A percentile compares a stretch with the other conserved stretches of the same genome.
These are phyloP conservation scores for Salarias fasciatus DNA, from an alignment of 2,797 vertebrate species.

Conservation along the genomic window DNA sequence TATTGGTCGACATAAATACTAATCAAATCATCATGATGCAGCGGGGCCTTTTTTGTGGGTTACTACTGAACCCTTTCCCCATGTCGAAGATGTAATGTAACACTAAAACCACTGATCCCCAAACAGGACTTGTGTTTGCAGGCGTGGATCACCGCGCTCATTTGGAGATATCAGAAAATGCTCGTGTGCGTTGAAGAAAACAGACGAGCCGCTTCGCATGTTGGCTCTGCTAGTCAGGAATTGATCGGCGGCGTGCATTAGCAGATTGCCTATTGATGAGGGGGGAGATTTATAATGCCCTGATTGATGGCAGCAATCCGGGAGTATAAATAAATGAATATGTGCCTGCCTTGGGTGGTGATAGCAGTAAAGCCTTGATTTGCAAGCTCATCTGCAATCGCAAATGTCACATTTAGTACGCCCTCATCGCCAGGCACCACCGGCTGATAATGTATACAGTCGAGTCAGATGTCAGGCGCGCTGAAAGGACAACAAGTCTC, in stretches of 20 bases:
- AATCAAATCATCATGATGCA: constrained; percentile 55
- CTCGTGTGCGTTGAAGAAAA: constrained; percentile 12
- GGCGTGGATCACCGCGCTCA: constrained; percentile 37
- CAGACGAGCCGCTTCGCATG: constrained; percentile 68
- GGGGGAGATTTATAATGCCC: constrained; percentile 79
- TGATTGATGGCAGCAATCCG: constrained; percentile 80
- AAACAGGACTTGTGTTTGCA: constrained; percentile 46
- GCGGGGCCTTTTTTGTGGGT: constrained; percentile 21
- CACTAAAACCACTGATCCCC: constrained; percentile 26
- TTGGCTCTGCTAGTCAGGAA: constrained; percentile 75
- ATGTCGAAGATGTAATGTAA: constrained; percentile 30
- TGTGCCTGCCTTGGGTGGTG: constrained; percentile 58
- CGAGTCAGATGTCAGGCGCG: constrained; percentile 44
- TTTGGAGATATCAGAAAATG: constrained; percentile 29
- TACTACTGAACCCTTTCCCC: constrained; percentile 3
- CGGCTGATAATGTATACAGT: constrained; percentile 44
- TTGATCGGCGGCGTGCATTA: constrained; percentile 85
- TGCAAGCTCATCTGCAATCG: constrained; percentile 78
- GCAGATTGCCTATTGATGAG: constrained; percentile 88
- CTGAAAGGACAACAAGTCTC: constrained; percentile 48
- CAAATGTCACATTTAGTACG: constrained; percentile 74
- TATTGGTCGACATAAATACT: constrained; percentile 42
- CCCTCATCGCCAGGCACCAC: constrained; percentile 53
- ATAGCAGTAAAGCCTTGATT: constrained; percentile 80
- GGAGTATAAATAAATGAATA: constrained; percentile 84